Evolutionary conservation across 1,140 invertebrate genomes (phyloP), one percentile per base, ranked within the genome.

Genomic region (Drosophila parvula): DNA sequence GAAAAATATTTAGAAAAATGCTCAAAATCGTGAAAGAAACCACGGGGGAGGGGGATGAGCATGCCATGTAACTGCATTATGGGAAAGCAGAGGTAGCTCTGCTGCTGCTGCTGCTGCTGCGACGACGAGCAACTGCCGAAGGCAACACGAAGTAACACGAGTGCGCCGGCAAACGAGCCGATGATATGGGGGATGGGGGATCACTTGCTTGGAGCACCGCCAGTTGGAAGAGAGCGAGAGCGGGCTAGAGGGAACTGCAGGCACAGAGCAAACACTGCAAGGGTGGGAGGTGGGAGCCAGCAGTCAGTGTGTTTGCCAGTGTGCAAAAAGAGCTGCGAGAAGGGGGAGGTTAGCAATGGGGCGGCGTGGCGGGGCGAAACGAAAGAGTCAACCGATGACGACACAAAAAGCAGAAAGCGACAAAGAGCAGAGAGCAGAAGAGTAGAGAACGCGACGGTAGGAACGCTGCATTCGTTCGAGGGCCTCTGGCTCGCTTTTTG

Each of bases 401-500:
- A 88, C 83, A 88, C 76, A 86, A 83, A 88, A 86, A 86, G 59
- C 68, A 78, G 74, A 50, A 61, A 45, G 62, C 81, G 60, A 67
- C 79, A 74, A 62, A 69, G 50, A 36, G 68, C 40, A 45, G 47
- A 55, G 58, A 69, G 27, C 64, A 75, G 44, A 45, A 63, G 44
- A 45, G 50, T 55, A 55, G 71, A 56, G 57, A 61, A 64, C 60
- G 71, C 74, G 38, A 62, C 69, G 32, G 53, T 65, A 47, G 50
- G 65, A 55, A 73, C 80, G 45, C 47, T 68, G 69, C 64, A 86
- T 65, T 74, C 81, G 82, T 76, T 86, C 78, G 82, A 84, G 81
- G 81, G 81, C 79, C 84, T 74, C 81, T 85, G 83, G 84, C 65
- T 58, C 75, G 84, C 74, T 82, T 84, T 81, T 81, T 91, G 83